These are phyloP conservation scores for Platorchestia sp. DNA, from an alignment of 1,140 invertebrate genomes.

Conservation along the genomic window DNA sequence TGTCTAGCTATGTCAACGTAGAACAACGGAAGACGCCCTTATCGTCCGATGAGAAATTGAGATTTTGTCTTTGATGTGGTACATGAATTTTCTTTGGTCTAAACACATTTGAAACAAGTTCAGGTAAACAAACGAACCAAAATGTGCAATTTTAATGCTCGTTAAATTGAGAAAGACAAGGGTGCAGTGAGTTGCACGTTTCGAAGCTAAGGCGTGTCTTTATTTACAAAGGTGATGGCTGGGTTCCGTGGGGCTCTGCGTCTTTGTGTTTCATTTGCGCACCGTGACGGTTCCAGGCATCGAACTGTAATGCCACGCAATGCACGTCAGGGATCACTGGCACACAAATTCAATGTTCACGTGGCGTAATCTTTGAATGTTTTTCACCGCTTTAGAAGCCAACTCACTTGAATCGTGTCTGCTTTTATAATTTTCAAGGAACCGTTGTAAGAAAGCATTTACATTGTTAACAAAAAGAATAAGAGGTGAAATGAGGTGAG, in stretches of 20 bases:
- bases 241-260: too few relatives aligned
- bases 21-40: background rate
- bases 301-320: too few relatives aligned
- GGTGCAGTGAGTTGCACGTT: background rate
- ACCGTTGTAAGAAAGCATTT: too few relatives aligned
- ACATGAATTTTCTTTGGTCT: background rate
- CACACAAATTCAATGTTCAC: too few relatives aligned
- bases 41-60: background rate
- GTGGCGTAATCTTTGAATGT: background rate
- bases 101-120: background rate
- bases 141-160: background rate
- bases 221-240: too few relatives aligned
- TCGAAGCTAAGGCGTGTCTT: background rate
- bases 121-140: background rate
- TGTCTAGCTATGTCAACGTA: background rate
- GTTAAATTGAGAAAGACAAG: background rate
- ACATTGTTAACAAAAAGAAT: too few relatives aligned
- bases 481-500: too few relatives aligned
- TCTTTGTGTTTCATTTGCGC: too few relatives aligned
- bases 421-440: background rate
- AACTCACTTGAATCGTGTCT: background rate
- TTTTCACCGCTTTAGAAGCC: background rate
- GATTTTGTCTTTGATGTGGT: background rate
- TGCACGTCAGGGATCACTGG: too few relatives aligned
- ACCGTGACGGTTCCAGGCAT: too few relatives aligned